phyloP scores from a whole-genome alignment of 2,113 vertebrate species.

The Chloroceryle aenea region DNA sequence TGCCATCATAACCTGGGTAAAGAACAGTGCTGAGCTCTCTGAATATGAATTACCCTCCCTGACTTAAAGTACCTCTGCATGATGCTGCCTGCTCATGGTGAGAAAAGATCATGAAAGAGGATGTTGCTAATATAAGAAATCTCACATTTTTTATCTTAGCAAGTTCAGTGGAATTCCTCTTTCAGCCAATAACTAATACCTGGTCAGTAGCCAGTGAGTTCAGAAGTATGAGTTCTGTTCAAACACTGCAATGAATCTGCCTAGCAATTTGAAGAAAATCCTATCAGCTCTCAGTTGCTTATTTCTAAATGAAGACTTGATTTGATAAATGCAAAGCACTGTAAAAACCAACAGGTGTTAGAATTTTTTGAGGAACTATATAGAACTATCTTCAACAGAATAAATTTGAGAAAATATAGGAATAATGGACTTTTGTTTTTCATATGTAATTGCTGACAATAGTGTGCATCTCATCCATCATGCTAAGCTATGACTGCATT shows the following conservation, averaged over 20 bases:
- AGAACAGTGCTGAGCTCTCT: background rate
- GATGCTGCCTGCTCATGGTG: background rate
- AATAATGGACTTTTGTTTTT: background rate
- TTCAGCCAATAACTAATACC: background rate
- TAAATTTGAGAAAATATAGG: background rate
- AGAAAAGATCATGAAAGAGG: background rate
- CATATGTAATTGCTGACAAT: conserved; percentile 24
- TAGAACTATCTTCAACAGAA: background rate
- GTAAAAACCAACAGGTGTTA: background rate
- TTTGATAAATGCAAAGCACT: background rate
- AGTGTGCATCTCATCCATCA: conserved; percentile 68
- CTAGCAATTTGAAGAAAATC: background rate
- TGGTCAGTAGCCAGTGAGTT: background rate
- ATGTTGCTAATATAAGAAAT: background rate
- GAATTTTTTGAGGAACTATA: background rate
- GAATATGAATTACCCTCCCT: background rate
- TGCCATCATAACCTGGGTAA: background rate
- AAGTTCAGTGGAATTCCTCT: background rate
- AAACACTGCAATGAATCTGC: background rate
- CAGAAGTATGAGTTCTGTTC: background rate
- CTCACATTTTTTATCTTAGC: background rate
- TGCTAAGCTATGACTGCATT: conserved; percentile 12
- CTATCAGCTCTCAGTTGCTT: background rate
- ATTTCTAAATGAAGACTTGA: background rate
- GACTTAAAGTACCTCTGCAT: background rate